phyloP scores from a whole-genome alignment of 2,797 vertebrate genomes.

The Chrosomus eos region DNA sequence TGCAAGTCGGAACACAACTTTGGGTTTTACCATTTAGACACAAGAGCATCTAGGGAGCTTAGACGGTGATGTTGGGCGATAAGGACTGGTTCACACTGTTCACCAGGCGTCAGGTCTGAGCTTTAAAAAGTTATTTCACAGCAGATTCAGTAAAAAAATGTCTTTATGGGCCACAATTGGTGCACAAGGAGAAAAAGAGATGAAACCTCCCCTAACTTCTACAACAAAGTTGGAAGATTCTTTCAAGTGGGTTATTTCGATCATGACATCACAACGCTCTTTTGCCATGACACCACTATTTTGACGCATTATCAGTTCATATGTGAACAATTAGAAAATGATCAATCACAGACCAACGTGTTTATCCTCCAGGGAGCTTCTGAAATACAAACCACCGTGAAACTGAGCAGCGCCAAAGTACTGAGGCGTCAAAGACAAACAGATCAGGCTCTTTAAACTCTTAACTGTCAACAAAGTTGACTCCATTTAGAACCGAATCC shows the following conservation, averaged over 20 bases:
- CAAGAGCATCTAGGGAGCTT: background rate
- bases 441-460: constrained; percentile 47
- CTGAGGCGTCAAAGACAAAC: constrained; percentile 42
- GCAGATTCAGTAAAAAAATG: background rate
- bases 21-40: constrained; percentile 21
- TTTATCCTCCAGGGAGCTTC: constrained; percentile 35
- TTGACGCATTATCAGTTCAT: background rate
- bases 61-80: background rate
- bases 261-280: background rate
- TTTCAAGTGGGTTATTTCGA: background rate
- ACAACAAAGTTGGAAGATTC: background rate
- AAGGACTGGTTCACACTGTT: background rate
- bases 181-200: background rate
- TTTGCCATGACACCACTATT: background rate
- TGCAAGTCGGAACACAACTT: constrained; percentile 24
- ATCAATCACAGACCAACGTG: constrained; percentile 23
- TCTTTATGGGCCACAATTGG: background rate
- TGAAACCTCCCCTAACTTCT: background rate
- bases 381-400: constrained; percentile 56
- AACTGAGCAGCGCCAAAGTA: constrained; percentile 4
- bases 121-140: background rate
- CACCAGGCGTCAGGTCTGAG: background rate
- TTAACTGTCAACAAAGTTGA: constrained; percentile 39
- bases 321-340: constrained; percentile 1
- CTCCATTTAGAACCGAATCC: background rate